Evolutionary conservation across 2,113 vertebrate genomes (phyloP).

Genomic region (Neolamprologus tretocephalus): DNA sequence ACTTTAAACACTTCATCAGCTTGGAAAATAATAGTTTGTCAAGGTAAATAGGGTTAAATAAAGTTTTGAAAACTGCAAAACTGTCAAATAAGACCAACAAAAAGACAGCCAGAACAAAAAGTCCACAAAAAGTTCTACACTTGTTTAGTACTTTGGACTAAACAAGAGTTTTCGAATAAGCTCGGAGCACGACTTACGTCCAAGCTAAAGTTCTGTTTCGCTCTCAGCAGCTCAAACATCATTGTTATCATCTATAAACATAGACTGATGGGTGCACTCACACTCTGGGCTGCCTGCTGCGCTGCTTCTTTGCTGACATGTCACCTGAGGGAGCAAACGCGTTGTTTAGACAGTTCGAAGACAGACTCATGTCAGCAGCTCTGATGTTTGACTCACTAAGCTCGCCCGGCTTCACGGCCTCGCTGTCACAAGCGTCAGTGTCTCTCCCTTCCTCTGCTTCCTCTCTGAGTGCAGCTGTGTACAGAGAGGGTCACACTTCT

Average conservation of each 20-base stretch:
- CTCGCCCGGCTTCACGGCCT: neutral
- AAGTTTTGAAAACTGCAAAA: neutral
- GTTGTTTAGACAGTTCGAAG: conserved; percentile 48
- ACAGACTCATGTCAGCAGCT: conserved; percentile 43
- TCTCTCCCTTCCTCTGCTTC: conserved; percentile 33
- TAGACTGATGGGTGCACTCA: conserved; percentile 38
- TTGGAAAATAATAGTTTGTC: neutral
- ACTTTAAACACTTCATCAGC: neutral
- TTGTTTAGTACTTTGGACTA: neutral
- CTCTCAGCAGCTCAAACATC: neutral
- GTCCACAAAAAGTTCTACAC: neutral
- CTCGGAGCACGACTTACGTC: neutral
- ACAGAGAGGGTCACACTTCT: conserved; percentile 1
- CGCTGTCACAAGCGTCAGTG: conserved; percentile 26
- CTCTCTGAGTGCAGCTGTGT: conserved; percentile 42
- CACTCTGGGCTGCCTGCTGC: conserved; percentile 36
- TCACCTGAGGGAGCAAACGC: conserved; percentile 22
- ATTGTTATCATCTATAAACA: neutral
- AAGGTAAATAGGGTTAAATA: neutral
- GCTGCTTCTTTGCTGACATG: conserved; percentile 49
- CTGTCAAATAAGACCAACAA: neutral
- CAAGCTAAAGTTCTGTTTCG: neutral
- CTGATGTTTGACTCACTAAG: conserved; percentile 19
- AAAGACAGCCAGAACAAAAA: neutral
- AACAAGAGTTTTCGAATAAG: neutral